Evolutionary conservation across 2,113 vertebrate species (phyloP).

Genomic region (Gymnarchus niloticus): DNA sequence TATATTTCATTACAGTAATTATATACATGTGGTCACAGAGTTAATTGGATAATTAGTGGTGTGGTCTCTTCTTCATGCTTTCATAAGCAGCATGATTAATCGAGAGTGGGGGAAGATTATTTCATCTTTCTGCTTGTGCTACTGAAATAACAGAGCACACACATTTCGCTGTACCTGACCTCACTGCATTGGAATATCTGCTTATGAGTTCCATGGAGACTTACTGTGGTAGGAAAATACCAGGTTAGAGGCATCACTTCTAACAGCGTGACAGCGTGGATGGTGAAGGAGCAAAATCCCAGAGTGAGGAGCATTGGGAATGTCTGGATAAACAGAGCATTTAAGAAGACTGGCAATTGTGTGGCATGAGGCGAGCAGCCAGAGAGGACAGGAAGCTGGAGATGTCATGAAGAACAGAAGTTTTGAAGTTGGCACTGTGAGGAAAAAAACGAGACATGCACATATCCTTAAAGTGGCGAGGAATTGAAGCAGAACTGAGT

Average conservation of each 20-base stretch:
- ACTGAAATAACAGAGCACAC: too few relatives aligned
- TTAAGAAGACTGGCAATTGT: background rate
- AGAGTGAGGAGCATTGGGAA: background rate
- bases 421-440: background rate
- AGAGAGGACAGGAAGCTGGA: background rate
- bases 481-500: background rate
- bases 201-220: background rate
- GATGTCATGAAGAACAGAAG: background rate
- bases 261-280: too few relatives aligned
- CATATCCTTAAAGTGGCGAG: background rate
- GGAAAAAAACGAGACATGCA: background rate
- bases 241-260: too few relatives aligned
- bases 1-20: background rate
- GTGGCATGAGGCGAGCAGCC: background rate
- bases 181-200: too few relatives aligned
- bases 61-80: background rate
- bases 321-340: background rate
- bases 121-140: background rate
- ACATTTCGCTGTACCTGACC: too few relatives aligned
- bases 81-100: background rate
- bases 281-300: background rate
- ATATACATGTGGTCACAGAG: background rate
- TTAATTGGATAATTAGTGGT: background rate
- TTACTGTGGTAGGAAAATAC: background rate
- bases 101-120: background rate